Conservation (phyloP, 2,113 vertebrate genomes). For the Thryonomys swinderianus region DNA sequence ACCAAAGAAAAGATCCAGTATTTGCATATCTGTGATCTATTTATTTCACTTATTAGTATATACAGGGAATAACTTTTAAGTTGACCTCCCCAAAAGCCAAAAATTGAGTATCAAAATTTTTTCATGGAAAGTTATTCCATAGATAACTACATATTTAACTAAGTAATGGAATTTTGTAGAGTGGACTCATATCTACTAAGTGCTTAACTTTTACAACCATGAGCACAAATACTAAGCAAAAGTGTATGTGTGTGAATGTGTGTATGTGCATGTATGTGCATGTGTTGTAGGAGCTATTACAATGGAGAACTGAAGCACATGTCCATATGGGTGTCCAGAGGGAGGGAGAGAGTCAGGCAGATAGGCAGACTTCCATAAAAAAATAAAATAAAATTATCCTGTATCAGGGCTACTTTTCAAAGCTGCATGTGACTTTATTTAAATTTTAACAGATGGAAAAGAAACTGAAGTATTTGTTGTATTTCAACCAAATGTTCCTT, state of each 20-base stretch:
- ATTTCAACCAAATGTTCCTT: constrained; percentile 39
- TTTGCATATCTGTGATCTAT: too few relatives aligned
- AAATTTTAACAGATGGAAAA: constrained; percentile 52
- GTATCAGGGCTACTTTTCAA: constrained; percentile 19
- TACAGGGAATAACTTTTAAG: constrained; percentile 14
- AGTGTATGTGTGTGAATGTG: background rate
- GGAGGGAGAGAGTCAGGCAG: background rate
- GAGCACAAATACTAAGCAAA: background rate
- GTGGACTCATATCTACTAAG: background rate
- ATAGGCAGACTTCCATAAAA: background rate
- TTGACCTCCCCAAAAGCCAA: background rate
- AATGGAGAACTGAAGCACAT: background rate
- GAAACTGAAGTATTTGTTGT: constrained; percentile 33
- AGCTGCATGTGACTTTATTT: constrained; percentile 1
- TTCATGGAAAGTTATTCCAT: background rate
- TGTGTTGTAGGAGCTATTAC: accelerated
- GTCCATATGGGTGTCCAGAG: background rate
- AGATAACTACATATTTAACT: background rate
- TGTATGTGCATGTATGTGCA: background rate
- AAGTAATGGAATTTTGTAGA: background rate
- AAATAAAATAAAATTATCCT: constrained; percentile 41
- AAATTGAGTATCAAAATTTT: background rate
- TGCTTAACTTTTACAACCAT: background rate
- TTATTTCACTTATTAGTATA: too few relatives aligned
- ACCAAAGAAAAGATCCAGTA: too few relatives aligned